Evolutionary conservation across 2,888 invertebrate genomes (phyloP), one percentile per base, ranked within the genome.

Genomic region (Priocnemis perturbator): DNA sequence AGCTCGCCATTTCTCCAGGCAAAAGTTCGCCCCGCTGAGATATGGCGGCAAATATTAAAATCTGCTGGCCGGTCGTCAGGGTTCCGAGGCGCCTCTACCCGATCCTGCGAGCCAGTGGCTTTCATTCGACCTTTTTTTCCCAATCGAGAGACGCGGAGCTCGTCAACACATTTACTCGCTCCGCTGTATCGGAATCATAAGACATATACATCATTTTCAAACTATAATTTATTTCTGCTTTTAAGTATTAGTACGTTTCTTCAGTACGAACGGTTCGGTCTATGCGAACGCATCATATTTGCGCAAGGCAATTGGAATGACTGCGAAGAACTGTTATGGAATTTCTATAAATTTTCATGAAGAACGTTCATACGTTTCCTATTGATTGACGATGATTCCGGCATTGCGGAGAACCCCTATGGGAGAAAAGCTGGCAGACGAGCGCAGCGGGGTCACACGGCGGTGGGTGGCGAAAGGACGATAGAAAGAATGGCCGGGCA

Each of bases 21-120:
- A 60, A 79, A 84, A 85, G 77, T 84, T 85, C 73, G 67, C 71
- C 64, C 73, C 72, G 76, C 64, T 86, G 87, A 87, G 81, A 86
- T 85, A 87, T 86, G 85, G 82, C 76, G 71, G 81, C 75, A 83
- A 86, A 84, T 86, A 87, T 87, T 86, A 86, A 85, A 87, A 86
- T 84, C 83, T 62, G 71, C 78, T 79, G 76, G 78, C 74, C 76
- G 77, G 64, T 74, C 71, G 74, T 73, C 77, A 70, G 71, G 47
- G 61, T 60, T 60, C 67, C 62, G 60, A 57, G 48, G 47, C n/a
- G 30, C 48, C 63, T 64, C 61, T 58, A 55, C 60, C 3, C 44
- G 37, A 30, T 56, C 50, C 30, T 50, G 44, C 63, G n/a, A n/a
- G 21, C 45, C 64, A 64, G 64, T 47, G 65, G 48, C 37, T 65